Conservation (phyloP, 2,888 invertebrate genomes). For the Clistopyga incitator region DNA sequence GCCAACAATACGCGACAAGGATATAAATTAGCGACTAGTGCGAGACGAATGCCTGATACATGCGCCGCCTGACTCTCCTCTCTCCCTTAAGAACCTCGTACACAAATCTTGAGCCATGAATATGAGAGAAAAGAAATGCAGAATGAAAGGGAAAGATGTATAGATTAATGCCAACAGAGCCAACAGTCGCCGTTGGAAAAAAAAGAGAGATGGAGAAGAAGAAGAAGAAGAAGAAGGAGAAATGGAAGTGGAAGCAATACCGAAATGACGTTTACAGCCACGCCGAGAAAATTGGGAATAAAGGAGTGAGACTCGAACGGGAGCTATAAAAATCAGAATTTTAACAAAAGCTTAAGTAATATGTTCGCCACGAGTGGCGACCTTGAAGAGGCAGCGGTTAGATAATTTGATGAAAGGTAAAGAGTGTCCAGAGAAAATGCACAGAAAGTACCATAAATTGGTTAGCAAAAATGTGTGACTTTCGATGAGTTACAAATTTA, state of each 20-base stretch:
- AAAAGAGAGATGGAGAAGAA: neutral
- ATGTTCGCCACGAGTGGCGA: conserved; percentile 32
- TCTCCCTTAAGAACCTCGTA: conserved; percentile 7
- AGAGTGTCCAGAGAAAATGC: neutral
- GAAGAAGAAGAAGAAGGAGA: neutral
- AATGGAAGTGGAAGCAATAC: conserved; percentile 17
- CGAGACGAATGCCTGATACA: conserved; percentile 61
- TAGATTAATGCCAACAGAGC: conserved; percentile 11
- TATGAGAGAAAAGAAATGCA: conserved; percentile 26
- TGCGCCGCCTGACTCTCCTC: conserved; percentile 23
- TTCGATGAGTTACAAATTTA: too few species aligned
- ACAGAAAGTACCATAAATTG: conserved; percentile 16
- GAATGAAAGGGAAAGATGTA: conserved; percentile 24
- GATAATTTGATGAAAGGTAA: too few species aligned
- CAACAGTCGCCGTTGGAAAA: conserved; percentile 9
- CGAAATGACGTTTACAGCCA: conserved; percentile 27
- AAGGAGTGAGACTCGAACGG: conserved; percentile 53
- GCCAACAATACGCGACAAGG: conserved; percentile 56
- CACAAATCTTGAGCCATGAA: neutral
- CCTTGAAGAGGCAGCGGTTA: neutral
- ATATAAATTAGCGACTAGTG: conserved; percentile 52
- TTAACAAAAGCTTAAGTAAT: conserved; percentile 52
- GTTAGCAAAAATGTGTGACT: conserved; percentile 1
- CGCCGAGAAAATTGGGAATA: conserved; percentile 62
- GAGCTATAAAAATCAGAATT: conserved; percentile 36